A percentile compares a stretch with the other conserved stretches of the same genome.
These are phyloP conservation scores for Euthynnus affinis DNA, from an alignment of 2,797 vertebrate genomes.

Conservation along the genomic window DNA sequence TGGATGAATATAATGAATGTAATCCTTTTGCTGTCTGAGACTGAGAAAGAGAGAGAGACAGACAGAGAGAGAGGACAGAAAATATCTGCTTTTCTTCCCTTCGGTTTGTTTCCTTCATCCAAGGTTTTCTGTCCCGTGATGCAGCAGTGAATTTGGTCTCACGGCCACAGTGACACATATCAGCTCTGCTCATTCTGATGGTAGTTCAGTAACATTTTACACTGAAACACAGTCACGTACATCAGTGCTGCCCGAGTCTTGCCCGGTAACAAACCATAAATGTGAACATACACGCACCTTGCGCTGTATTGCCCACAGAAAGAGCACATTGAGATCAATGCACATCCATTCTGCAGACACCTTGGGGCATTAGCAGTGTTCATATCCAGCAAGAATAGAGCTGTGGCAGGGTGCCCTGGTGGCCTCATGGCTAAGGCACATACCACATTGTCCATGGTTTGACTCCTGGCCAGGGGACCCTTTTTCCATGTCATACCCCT, in stretches of 20 bases:
- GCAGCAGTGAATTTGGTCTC: constrained; percentile 57
- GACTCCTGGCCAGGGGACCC: no score
- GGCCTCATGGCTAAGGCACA: no score
- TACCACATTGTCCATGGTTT: no score
- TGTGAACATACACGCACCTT: constrained; percentile 27
- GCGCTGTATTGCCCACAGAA: constrained; percentile 38
- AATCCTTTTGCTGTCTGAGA: constrained; percentile 70
- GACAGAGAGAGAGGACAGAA: constrained; percentile 41
- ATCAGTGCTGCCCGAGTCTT: constrained; percentile 44
- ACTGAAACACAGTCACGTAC: constrained; percentile 51
- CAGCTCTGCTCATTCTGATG: constrained; percentile 48
- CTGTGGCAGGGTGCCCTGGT: constrained; percentile 54
- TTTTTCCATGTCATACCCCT: no score
- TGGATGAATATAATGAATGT: constrained; percentile 76
- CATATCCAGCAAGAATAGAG: constrained; percentile 61
- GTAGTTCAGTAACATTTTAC: constrained; percentile 55
- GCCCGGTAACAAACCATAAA: constrained; percentile 61
- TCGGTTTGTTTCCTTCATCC: not conserved
- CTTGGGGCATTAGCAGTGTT: constrained; percentile 48
- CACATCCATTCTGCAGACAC: constrained; percentile 67
- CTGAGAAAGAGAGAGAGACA: constrained; percentile 26
- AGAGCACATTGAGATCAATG: constrained; percentile 62
- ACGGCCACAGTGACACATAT: constrained; percentile 55
- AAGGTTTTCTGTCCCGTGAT: constrained; percentile 45
- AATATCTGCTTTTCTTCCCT: constrained; percentile 1